Evolutionary conservation across 2,797 vertebrate genomes (phyloP), one percentile per base, ranked within the genome.

Genomic region (Oreonectes daqikongensis): DNA sequence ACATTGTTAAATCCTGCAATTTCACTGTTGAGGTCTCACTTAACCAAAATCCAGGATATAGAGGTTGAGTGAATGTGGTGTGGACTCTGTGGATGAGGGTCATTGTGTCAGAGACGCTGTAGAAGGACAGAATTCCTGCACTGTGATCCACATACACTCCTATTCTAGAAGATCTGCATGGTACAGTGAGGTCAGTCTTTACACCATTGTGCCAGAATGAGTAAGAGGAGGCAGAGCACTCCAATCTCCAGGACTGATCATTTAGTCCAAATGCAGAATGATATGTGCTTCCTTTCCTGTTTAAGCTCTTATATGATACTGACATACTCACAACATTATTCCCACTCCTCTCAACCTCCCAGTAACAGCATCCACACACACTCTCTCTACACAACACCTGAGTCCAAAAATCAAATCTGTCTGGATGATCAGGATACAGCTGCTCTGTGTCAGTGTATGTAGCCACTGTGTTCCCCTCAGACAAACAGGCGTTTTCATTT

Each of bases 131-230:
- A 53, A 44, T 74, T 42, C 78, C 81, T n/a, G 74, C 65, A 24
- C 50, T 65, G 42, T 82, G 64, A 26, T 82, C 81, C 22, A 82
- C 66, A 65, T 79, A 82, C 57, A 79, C 74, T 57, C 81, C 78
- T 7, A 82, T 73, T 53, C 69, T 77, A 50, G 22, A 64, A 18
- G 55, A 59, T 0, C 50, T 52, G 1, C 14, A 18, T 0, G 28
- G 57, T 3, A 32, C 57, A 7, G 57, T 3, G 20, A 80, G 72
- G 26, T 61, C 48, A 2, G 74, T 77, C 60, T 80, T 55, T 24
- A 70, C 11, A 24, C 78, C 59, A 35, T 75, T 70, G 60, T 83
- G 81, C 65, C 70, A 69, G 50, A 83, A 53, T 2, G 65, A 52
- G 7, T 8, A 74, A 17, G 55, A 11, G 11, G 44, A 35, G 17